A percentile compares a stretch with the other conserved stretches of the same genome.
These are phyloP conservation scores for Ophonus ardosiacus DNA, from an alignment of 2,888 invertebrate species.

Conservation along the genomic window DNA sequence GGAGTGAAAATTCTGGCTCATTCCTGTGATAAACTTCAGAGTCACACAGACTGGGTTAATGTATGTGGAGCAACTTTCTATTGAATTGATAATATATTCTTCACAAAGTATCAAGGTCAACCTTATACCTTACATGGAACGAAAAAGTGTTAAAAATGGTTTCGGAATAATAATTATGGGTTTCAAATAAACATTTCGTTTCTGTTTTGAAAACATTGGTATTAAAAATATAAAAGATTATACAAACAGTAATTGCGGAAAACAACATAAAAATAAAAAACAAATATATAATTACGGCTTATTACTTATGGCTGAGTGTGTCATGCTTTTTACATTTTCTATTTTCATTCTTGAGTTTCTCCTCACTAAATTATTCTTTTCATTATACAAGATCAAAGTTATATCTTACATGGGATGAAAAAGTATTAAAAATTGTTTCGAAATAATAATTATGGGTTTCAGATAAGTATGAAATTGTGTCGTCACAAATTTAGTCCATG, in stretches of 20 bases:
- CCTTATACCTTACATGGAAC: not conserved
- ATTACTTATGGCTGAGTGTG: too few species aligned
- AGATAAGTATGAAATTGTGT: too few species aligned
- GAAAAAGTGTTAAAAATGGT: not conserved
- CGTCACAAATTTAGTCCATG: too few species aligned
- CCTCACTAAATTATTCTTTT: too few species aligned
- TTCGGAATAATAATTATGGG: not conserved
- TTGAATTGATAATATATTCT: not conserved
- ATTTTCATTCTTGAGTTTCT: too few species aligned
- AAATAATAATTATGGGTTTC: not conserved
- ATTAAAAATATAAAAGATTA: too few species aligned
- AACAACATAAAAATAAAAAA: too few species aligned
- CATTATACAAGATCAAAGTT: too few species aligned
- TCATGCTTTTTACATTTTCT: too few species aligned
- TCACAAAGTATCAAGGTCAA: not conserved
- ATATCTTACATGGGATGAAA: too few species aligned
- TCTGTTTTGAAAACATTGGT: not conserved
- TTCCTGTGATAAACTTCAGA: slow-evolving; percentile 86
- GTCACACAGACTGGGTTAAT: slow-evolving; percentile 86
- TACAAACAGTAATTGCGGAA: too few species aligned
- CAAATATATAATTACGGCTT: too few species aligned
- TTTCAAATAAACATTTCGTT: not conserved
- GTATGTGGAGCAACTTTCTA: slow-evolving; percentile 49
- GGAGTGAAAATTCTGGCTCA: slow-evolving; percentile 88
- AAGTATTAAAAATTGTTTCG: not conserved